Conservation (phyloP, 2,888 invertebrate genomes). For the Lissonota sp. region DNA sequence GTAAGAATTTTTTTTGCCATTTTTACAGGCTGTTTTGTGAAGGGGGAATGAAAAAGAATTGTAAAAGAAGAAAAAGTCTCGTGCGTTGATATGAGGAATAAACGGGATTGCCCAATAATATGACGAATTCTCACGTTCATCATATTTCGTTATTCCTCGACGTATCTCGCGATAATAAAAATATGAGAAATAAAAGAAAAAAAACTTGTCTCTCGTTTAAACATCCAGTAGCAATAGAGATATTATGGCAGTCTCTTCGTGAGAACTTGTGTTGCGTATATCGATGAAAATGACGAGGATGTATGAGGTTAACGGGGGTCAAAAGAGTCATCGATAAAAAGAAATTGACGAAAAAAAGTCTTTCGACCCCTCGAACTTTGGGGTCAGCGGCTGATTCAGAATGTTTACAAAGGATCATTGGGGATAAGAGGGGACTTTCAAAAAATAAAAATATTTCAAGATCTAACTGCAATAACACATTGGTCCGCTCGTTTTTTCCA, state of each 20-base stretch:
- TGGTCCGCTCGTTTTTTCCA: slow-evolving; percentile 68
- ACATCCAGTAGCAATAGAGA: slow-evolving; percentile 65
- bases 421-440: background rate
- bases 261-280: slow-evolving; percentile 63
- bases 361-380: slow-evolving; percentile 65
- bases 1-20: slow-evolving; percentile 69
- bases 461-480: slow-evolving; percentile 58
- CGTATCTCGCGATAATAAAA: background rate
- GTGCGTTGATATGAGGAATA: background rate
- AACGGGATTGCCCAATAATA: slow-evolving; percentile 33
- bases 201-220: slow-evolving; percentile 58
- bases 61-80: background rate
- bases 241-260: slow-evolving; percentile 56
- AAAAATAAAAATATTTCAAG: slow-evolving; percentile 7
- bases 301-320: slow-evolving; percentile 59
- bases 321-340: background rate
- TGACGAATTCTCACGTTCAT: slow-evolving; percentile 21
- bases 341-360: slow-evolving; percentile 70
- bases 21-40: slow-evolving; percentile 64
- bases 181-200: slow-evolving; percentile 36
- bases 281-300: slow-evolving; percentile 53
- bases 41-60: slow-evolving; percentile 6
- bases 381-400: slow-evolving; percentile 68
- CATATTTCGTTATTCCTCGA: background rate
- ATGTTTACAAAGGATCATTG: slow-evolving; percentile 52